A percentile compares a stretch with the other conserved stretches of the same genome.
These are phyloP conservation scores for Uropetala carovei DNA, from an alignment of 2,888 invertebrate species.

Conservation along the genomic window DNA sequence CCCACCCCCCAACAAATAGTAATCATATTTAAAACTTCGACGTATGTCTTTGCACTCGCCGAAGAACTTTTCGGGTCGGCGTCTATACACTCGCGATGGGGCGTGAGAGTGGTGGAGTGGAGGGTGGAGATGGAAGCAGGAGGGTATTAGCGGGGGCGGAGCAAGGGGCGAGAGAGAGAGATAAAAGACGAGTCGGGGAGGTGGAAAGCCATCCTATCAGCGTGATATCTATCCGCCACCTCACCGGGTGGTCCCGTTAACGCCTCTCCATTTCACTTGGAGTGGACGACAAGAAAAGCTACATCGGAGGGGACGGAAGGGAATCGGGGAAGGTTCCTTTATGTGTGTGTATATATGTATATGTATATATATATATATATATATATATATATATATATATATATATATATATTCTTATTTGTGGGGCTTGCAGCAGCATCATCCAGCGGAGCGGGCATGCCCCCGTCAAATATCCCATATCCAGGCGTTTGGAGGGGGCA, in stretches of 20 bases:
- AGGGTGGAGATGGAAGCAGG: neutral
- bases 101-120: neutral
- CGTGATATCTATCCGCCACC: neutral
- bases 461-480: slow-evolving; percentile 7
- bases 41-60: too few species aligned
- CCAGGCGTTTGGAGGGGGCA: neutral
- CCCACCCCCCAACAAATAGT: too few species aligned
- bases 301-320: neutral
- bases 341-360: neutral
- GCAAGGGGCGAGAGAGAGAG: neutral
- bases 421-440: neutral
- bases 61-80: too few species aligned
- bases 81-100: too few species aligned
- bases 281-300: neutral
- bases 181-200: neutral
- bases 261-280: neutral
- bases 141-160: neutral
- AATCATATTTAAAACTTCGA: too few species aligned
- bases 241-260: neutral
- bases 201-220: neutral
- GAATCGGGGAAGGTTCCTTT: neutral
- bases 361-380: too few species aligned
- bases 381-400: too few species aligned
- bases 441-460: neutral
- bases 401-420: too few species aligned